These are phyloP conservation scores for Calliscelio sp. DNA, from an alignment of 2,888 invertebrate species.

Conservation along the genomic window DNA sequence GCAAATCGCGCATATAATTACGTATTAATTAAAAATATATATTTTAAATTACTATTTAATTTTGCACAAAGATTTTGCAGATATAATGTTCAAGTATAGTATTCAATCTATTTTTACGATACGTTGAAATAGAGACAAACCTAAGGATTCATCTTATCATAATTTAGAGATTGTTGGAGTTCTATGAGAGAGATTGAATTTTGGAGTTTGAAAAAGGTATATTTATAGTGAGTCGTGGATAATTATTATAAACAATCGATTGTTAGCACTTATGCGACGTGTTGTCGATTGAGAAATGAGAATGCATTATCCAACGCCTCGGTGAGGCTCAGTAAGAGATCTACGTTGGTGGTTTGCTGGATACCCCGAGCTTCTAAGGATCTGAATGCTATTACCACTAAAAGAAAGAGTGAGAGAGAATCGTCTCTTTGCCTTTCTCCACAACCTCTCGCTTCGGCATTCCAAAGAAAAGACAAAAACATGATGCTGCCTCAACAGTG, in stretches of 20 bases:
- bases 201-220: background rate
- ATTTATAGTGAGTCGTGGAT: too few species aligned
- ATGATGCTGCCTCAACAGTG: constrained; percentile 83
- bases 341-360: constrained; percentile 85
- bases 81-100: too few species aligned
- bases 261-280: constrained; percentile 61
- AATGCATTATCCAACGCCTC: constrained; percentile 82
- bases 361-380: constrained; percentile 81
- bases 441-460: constrained; percentile 80
- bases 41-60: too few species aligned
- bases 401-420: constrained; percentile 74
- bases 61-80: too few species aligned
- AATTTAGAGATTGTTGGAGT: too few species aligned
- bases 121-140: too few species aligned
- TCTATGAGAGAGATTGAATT: too few species aligned
- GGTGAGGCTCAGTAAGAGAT: constrained; percentile 78
- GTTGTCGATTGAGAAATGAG: constrained; percentile 79
- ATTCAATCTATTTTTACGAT: too few species aligned
- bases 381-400: constrained; percentile 83
- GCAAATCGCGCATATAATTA: too few species aligned
- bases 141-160: too few species aligned
- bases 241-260: constrained; percentile 68
- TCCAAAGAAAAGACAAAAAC: constrained; percentile 85
- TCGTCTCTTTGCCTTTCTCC: constrained; percentile 72
- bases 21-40: too few species aligned